phyloP scores from a whole-genome alignment of 37 sponge, comb jelly and placozoan species.

The Petrosia ficiformis region DNA sequence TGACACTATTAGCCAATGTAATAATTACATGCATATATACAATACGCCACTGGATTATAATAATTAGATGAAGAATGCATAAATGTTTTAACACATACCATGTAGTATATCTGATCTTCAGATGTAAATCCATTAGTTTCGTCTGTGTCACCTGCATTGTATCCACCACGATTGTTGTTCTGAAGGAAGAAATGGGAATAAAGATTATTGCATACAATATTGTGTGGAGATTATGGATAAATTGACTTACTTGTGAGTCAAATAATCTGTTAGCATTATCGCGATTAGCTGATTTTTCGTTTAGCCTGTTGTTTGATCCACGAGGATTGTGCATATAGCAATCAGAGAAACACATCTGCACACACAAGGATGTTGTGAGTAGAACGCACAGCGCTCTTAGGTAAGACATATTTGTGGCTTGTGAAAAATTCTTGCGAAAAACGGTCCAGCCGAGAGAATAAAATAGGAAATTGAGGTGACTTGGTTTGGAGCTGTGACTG shows the following conservation, averaged over 20 bases:
- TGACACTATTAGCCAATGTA: too few species aligned
- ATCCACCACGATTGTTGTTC: constrained; percentile 99
- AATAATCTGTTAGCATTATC: constrained; percentile 95
- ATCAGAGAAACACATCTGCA: constrained; percentile 52
- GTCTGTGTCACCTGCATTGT: constrained; percentile 88
- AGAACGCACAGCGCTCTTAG: constrained; percentile 17
- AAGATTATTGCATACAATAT: neutral
- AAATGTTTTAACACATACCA: constrained; percentile 48
- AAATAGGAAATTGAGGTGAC: too few species aligned
- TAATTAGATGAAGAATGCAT: neutral
- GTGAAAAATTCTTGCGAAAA: neutral
- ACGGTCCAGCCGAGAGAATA: neutral
- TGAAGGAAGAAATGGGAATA: constrained; percentile 4
- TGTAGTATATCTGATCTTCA: constrained; percentile 77
- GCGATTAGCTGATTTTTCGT: constrained; percentile 92
- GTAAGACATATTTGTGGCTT: neutral
- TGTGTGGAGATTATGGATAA: neutral
- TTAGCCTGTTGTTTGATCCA: constrained; percentile 96
- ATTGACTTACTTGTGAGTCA: constrained; percentile 87
- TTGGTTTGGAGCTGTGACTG: too few species aligned
- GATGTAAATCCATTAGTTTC: constrained; percentile 30
- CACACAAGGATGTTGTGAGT: neutral
- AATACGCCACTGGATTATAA: too few species aligned
- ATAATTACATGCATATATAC: too few species aligned
- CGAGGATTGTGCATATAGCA: constrained; percentile 95